Conservation (phyloP, 2,113 vertebrate genomes). For the Thalassoma bifasciatum region DNA sequence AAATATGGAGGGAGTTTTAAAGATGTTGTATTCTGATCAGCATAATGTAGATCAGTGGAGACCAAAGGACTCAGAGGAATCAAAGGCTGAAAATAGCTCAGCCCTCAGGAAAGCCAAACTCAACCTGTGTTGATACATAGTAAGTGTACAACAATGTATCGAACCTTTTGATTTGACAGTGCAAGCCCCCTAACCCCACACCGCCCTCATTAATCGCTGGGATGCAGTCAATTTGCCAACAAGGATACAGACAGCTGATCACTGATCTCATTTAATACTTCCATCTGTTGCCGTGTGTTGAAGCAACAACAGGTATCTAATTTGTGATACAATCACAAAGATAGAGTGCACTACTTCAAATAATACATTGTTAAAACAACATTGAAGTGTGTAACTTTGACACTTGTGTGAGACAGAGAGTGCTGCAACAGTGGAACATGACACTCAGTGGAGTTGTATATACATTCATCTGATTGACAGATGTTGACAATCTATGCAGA, state of each 20-base stretch:
- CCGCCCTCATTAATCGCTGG: background rate
- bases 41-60: constrained; percentile 40
- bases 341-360: background rate
- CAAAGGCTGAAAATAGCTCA: constrained; percentile 39
- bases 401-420: no score
- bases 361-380: no score
- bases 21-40: constrained; percentile 30
- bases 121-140: constrained; percentile 27
- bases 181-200: background rate
- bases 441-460: no score
- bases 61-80: constrained; percentile 39
- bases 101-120: constrained; percentile 33
- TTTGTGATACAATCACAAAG: background rate
- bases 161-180: constrained; percentile 26
- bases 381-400: no score
- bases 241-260: background rate
- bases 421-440: no score
- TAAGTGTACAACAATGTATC: background rate
- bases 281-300: background rate
- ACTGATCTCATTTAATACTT: background rate
- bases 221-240: background rate
- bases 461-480: no score
- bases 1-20: constrained; percentile 34
- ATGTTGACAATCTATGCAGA: no score
- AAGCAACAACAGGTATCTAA: background rate